phyloP scores from a whole-genome alignment of 2,113 vertebrate species.

The Seriola rivoliana region DNA sequence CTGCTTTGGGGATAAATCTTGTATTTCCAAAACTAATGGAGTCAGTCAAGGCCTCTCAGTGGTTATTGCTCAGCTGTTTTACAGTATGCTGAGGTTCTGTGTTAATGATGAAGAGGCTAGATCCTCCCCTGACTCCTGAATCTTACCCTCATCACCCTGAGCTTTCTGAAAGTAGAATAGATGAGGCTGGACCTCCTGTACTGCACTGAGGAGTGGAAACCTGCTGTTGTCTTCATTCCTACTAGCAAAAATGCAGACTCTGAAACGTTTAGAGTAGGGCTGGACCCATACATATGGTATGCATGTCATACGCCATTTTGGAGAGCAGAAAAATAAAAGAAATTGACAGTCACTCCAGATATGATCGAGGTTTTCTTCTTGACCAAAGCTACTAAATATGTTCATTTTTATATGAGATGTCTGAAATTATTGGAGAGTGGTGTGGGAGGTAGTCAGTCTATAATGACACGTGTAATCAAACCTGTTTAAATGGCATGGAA shows the following conservation, averaged over 20 bases:
- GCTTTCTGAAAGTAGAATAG: neutral
- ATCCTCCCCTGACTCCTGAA: neutral
- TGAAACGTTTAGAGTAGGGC: neutral
- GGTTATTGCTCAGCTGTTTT: neutral
- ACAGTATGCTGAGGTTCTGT: neutral
- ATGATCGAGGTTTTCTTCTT: neutral
- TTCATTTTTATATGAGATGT: slow-evolving; percentile 7
- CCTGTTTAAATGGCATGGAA: neutral
- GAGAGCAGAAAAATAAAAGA: neutral
- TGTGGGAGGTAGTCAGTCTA: neutral
- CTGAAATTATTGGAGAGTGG: slow-evolving; percentile 6
- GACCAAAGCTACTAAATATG: slow-evolving; percentile 3
- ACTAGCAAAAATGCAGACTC: neutral
- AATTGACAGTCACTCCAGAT: neutral
- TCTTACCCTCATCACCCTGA: neutral
- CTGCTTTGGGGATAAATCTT: neutral
- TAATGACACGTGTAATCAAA: slow-evolving; percentile 1
- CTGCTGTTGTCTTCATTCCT: neutral
- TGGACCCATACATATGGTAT: neutral
- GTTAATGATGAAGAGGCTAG: neutral
- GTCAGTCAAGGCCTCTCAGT: neutral
- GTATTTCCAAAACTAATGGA: neutral
- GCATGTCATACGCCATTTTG: neutral
- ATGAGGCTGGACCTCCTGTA: neutral
- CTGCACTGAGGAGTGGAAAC: neutral